Conservation (phyloP, 2,888 invertebrate genomes). For the Polydrusus tereticollis region DNA sequence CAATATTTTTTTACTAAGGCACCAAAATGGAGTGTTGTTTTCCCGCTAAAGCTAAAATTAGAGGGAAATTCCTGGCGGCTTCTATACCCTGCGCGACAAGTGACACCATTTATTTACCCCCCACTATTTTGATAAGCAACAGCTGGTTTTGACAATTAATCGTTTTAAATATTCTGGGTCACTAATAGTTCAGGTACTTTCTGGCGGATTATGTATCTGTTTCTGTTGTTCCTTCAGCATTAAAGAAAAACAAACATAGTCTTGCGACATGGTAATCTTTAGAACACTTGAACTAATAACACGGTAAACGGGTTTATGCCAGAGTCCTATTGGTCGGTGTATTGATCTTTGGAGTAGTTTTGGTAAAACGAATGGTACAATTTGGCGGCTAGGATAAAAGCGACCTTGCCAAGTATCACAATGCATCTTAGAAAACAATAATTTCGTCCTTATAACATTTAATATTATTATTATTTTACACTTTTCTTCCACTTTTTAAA, state of each 20-base stretch:
- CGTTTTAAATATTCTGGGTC: not conserved
- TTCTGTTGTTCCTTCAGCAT: not conserved
- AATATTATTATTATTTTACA: too few species aligned
- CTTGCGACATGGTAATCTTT: too few species aligned
- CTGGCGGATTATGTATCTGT: not conserved
- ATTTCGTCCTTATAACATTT: too few species aligned
- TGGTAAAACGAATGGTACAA: not conserved
- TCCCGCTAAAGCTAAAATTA: constrained; percentile 36
- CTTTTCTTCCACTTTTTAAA: too few species aligned
- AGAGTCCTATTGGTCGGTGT: not conserved
- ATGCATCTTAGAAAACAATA: too few species aligned
- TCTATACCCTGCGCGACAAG: constrained; percentile 1
- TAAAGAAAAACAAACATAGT: too few species aligned
- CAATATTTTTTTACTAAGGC: not conserved
- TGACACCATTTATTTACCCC: constrained; percentile 23
- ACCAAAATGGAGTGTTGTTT: constrained; percentile 21
- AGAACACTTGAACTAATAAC: too few species aligned
- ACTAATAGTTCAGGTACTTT: too few species aligned
- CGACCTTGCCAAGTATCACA: not conserved
- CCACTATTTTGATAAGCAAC: constrained; percentile 24
- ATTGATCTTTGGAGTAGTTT: not conserved
- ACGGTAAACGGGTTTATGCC: too few species aligned
- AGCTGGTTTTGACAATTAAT: constrained; percentile 23
- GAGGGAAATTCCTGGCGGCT: constrained; percentile 31
- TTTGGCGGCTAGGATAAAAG: not conserved